Evolutionary conservation across 2,797 vertebrate genomes (phyloP), one percentile per base, ranked within the genome.

Genomic region (Loris lydekkerianus): DNA sequence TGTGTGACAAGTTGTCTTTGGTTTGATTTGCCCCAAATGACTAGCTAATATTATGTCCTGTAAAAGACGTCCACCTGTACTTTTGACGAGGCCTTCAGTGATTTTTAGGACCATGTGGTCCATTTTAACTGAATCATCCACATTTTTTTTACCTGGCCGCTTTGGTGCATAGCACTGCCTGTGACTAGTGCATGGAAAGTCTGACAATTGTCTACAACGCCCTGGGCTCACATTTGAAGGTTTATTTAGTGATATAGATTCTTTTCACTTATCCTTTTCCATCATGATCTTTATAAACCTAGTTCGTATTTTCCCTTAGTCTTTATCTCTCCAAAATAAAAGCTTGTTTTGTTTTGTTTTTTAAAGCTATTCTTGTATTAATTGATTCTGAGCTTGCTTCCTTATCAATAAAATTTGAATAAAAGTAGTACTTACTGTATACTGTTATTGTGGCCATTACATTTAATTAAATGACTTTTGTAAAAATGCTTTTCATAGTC

Each of bases 251-350:
- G 40, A 91, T 90, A 76, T n/a, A 31, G 37, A 56, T 63, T 77
- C 34, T 95, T 29, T 65, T 61, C 13, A 34, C 23, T 53, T 91
- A 81, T 73, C 0, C 69, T 67, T 53, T 53, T 10, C 10, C 3
- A 80, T 87, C 20, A 3, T 84, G 61, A 4, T 72, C 77, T 86
- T 78, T 7, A 61, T 75, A 65, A 70, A 76, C 3, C 5, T 53
- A 27, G 37, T 18, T 72, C 40, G 27, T 65, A 43, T 49, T 1
- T 27, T 34, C 18, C 20, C 8, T 75, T 67, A 65, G 10, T 13
- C 27, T 58, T 90, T 70, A 40, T 76, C 31, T 93, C 94, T 93
- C 14, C 25, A 69, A 94, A 89, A 43, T 77, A 40, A 73, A 87
- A 40, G 17, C 11, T 82, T 49, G 0, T 4, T n/a, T 46, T 76